Percentiles rank a stretch among this genome's conserved stretches.
Evolutionary conservation across 2,888 invertebrate genomes (phyloP).

Genomic region (Acrobasis suavella): DNA sequence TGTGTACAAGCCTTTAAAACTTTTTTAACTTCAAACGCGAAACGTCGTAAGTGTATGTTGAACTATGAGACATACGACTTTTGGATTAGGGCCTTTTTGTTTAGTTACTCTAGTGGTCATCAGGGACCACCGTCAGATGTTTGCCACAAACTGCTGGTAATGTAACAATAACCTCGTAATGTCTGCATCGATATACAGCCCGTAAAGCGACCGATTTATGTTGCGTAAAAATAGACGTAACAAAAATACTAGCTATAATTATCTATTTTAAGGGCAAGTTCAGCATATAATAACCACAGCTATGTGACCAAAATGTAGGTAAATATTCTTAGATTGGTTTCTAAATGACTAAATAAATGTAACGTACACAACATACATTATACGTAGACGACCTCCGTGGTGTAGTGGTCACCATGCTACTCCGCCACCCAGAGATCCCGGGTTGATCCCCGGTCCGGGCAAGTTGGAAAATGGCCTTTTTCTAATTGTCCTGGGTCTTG

Average conservation of each 20-base stretch:
- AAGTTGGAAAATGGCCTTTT: too few relatives aligned
- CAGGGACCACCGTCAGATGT: slow-evolving; percentile 71
- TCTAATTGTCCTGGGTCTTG: too few relatives aligned
- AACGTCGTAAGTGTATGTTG: slow-evolving; percentile 23
- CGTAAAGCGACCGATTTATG: slow-evolving; percentile 41
- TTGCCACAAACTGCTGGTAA: slow-evolving; percentile 54
- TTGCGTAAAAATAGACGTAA: slow-evolving; percentile 26
- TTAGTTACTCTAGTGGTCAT: slow-evolving; percentile 57
- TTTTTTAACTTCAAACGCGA: slow-evolving; percentile 29
- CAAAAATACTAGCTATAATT: not conserved
- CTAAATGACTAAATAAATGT: too few relatives aligned
- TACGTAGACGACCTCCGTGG: too few relatives aligned
- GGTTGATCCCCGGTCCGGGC: too few relatives aligned
- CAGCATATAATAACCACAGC: too few relatives aligned
- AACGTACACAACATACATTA: too few relatives aligned
- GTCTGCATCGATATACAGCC: slow-evolving; percentile 36
- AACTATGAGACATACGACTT: slow-evolving; percentile 21
- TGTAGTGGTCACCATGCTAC: too few relatives aligned
- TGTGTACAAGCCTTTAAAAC: slow-evolving; percentile 65
- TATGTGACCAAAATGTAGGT: too few relatives aligned
- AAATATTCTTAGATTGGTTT: too few relatives aligned
- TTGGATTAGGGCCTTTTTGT: slow-evolving; percentile 42
- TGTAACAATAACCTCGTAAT: slow-evolving; percentile 55
- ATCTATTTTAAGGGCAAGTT: not conserved
- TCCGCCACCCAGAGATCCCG: too few relatives aligned